Percentiles rank a stretch among this genome's conserved stretches.
These are phyloP conservation scores for Pygoscelis antarcticus DNA, from an alignment of 2,113 vertebrate genomes.

Conservation along the genomic window DNA sequence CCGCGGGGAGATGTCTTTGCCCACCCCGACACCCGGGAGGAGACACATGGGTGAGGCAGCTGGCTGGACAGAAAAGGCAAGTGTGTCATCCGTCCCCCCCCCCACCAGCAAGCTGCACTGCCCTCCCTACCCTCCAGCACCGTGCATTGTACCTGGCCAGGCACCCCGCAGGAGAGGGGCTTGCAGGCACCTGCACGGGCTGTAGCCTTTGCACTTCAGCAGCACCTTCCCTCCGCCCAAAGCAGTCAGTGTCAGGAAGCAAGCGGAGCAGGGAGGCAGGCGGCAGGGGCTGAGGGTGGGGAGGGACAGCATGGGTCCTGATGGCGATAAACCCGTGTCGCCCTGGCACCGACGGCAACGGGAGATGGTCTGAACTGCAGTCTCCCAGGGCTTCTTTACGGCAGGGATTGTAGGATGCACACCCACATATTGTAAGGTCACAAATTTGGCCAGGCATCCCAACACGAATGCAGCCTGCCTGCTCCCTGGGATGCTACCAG, in stretches of 20 bases:
- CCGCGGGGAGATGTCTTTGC: background rate
- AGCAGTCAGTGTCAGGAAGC: background rate
- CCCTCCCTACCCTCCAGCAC: background rate
- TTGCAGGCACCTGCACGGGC: fast-evolving
- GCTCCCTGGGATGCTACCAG: background rate
- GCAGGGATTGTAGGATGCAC: background rate
- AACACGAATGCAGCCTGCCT: background rate
- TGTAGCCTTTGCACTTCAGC: background rate
- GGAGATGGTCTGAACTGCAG: fast-evolving
- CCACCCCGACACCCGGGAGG: background rate
- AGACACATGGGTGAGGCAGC: fast-evolving
- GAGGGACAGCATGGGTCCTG: background rate
- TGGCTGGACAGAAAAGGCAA: background rate
- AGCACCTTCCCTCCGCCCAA: fast-evolving
- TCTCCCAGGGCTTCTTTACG: fast-evolving
- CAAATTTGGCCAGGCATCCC: background rate
- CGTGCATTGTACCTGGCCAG: fast-evolving
- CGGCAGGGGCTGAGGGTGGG: too few species aligned
- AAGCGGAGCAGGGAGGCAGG: background rate
- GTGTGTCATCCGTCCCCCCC: fast-evolving
- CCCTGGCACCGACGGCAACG: fast-evolving
- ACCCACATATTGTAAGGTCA: background rate
- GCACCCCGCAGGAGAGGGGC: fast-evolving
- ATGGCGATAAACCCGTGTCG: fast-evolving
- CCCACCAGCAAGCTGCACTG: background rate